Evolutionary conservation across 2,888 invertebrate species (phyloP).

Genomic region (Bembecia ichneumoniformis): DNA sequence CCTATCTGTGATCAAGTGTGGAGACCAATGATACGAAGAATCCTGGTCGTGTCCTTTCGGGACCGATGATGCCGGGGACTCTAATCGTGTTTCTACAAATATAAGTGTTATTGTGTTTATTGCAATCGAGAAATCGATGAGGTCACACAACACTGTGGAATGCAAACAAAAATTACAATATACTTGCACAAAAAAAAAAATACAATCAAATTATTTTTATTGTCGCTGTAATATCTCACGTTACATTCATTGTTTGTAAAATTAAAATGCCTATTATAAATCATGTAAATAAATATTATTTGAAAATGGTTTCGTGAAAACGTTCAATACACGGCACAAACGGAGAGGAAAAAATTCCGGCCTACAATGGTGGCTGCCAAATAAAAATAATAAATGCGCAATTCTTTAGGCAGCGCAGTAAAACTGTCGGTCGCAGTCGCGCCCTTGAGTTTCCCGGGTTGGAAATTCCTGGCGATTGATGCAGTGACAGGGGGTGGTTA

Average conservation of each 20-base stretch:
- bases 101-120: too few species aligned
- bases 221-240: not conserved
- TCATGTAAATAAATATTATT: too few species aligned
- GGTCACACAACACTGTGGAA: too few species aligned
- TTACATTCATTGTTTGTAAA: not conserved
- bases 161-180: too few species aligned
- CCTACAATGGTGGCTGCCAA: slow-evolving; percentile 45
- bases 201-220: not conserved
- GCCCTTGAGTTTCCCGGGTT: slow-evolving; percentile 42
- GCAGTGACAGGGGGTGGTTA: slow-evolving; percentile 21
- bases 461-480: slow-evolving; percentile 34
- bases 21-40: too few species aligned
- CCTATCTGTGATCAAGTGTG: too few species aligned
- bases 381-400: slow-evolving; percentile 69
- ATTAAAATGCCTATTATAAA: too few species aligned
- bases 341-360: slow-evolving; percentile 35
- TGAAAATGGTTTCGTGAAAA: slow-evolving; percentile 1
- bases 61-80: too few species aligned
- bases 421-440: slow-evolving; percentile 57
- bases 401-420: slow-evolving; percentile 64
- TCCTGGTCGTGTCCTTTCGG: too few species aligned
- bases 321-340: slow-evolving; percentile 44
- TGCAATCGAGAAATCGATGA: too few species aligned
- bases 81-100: too few species aligned
- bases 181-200: too few species aligned